These are phyloP conservation scores for Maniola hyperantus DNA, from an alignment of 2,888 invertebrate species.

Conservation along the genomic window DNA sequence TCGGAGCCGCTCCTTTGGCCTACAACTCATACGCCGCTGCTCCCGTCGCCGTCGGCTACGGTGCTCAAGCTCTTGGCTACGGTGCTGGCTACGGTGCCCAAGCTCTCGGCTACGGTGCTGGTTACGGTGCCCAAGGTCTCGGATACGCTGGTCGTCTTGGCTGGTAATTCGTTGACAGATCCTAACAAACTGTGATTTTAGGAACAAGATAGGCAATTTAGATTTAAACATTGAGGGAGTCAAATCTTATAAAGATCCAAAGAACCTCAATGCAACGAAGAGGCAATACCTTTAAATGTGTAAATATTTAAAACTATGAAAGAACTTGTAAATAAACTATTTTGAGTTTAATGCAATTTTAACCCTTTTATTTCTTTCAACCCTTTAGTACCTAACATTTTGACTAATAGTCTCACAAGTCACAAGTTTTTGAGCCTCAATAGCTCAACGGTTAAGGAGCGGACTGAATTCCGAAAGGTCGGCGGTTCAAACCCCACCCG, in stretches of 20 bases:
- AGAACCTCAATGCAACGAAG: slow-evolving; percentile 31
- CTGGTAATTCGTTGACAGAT: slow-evolving; percentile 24
- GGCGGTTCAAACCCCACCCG: too few species aligned
- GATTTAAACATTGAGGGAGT: slow-evolving; percentile 11
- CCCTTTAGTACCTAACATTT: too few species aligned
- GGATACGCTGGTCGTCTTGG: slow-evolving; percentile 38
- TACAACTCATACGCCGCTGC: slow-evolving; percentile 33
- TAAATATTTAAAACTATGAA: slow-evolving; percentile 32
- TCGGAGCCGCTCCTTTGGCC: slow-evolving; percentile 36
- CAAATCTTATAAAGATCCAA: slow-evolving; percentile 21
- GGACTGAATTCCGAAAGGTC: too few species aligned
- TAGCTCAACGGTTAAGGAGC: too few species aligned
- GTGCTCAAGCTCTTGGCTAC: slow-evolving; percentile 34
- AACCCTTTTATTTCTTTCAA: slow-evolving; percentile 17
- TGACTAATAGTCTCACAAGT: neutral
- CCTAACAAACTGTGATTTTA: slow-evolving; percentile 30
- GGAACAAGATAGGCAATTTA: slow-evolving; percentile 10
- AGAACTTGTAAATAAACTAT: slow-evolving; percentile 22
- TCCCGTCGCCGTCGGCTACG: slow-evolving; percentile 39
- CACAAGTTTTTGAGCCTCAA: too few species aligned
- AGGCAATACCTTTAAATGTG: slow-evolving; percentile 27
- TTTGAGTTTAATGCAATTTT: slow-evolving; percentile 10
- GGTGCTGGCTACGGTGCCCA: slow-evolving; percentile 36
- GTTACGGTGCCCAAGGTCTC: slow-evolving; percentile 4
- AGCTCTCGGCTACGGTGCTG: slow-evolving; percentile 8